Conservation (phyloP, 2,113 vertebrate species). For the Corynorhinus townsendii region DNA sequence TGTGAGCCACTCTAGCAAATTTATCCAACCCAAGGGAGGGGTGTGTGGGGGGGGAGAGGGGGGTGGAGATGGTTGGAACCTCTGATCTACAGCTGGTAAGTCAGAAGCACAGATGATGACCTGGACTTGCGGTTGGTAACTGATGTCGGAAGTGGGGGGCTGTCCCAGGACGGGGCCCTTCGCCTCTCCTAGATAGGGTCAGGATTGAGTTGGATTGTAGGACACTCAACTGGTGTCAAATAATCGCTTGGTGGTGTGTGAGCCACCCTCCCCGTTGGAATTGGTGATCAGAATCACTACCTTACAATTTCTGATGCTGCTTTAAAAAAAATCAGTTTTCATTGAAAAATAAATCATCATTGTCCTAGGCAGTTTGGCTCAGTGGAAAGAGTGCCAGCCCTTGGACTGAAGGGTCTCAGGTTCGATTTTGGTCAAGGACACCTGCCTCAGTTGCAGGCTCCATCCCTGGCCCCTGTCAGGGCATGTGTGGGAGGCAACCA, state of each 20-base stretch:
- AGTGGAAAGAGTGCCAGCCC: not conserved
- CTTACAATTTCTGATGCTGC: not conserved
- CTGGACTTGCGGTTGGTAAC: not conserved
- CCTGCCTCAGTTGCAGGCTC: not conserved
- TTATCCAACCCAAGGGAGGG: not conserved
- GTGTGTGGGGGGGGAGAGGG: rapidly evolving
- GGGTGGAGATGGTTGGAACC: not conserved
- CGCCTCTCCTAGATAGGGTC: not conserved
- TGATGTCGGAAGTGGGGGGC: not conserved
- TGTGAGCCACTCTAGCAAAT: not conserved
- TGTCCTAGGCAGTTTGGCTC: not conserved
- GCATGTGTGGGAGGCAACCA: not conserved
- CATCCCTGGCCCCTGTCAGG: too few relatives aligned
- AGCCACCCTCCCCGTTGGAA: not conserved
- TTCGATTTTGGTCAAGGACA: not conserved
- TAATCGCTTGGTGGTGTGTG: not conserved
- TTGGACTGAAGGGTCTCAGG: not conserved
- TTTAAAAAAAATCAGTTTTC: not conserved
- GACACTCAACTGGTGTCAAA: not conserved
- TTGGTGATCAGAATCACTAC: not conserved
- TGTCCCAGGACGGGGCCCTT: not conserved
- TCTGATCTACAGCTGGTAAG: not conserved
- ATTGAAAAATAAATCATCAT: not conserved
- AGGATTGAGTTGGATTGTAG: not conserved
- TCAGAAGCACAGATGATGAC: not conserved